These are phyloP conservation scores for Laterallus jamaicensis DNA, from an alignment of 2,113 vertebrate species.

Conservation along the genomic window DNA sequence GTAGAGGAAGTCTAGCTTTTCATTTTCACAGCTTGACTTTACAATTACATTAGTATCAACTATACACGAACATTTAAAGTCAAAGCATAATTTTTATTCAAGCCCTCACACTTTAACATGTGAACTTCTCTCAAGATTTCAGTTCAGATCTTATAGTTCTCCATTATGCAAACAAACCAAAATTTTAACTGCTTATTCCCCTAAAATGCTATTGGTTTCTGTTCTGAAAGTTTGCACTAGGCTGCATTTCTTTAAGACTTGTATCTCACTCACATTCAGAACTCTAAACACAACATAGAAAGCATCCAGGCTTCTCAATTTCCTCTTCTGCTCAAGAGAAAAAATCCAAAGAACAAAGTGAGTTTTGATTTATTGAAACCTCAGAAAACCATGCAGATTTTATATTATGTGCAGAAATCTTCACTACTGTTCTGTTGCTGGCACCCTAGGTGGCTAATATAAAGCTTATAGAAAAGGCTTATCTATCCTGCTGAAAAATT, in stretches of 20 bases:
- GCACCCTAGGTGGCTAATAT: background rate
- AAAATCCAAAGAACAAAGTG: background rate
- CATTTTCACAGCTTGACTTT: background rate
- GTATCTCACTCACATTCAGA: background rate
- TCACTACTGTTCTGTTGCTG: background rate
- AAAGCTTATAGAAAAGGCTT: background rate
- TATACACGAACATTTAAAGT: background rate
- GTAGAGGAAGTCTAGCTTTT: background rate
- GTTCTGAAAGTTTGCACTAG: background rate
- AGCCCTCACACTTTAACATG: background rate
- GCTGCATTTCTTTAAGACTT: background rate
- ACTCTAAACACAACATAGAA: background rate
- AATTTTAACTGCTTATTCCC: background rate
- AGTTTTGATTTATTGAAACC: background rate
- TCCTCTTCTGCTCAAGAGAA: background rate
- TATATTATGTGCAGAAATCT: background rate
- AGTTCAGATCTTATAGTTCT: background rate
- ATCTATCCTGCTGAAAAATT: background rate
- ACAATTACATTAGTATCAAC: background rate
- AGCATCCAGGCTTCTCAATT: background rate
- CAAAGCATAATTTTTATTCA: background rate
- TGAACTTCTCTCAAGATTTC: background rate
- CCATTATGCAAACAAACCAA: background rate
- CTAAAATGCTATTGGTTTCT: background rate
- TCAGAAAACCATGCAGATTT: background rate